Evolutionary conservation across 2,888 invertebrate genomes (phyloP).

Genomic region (Rhagonycha fulva): DNA sequence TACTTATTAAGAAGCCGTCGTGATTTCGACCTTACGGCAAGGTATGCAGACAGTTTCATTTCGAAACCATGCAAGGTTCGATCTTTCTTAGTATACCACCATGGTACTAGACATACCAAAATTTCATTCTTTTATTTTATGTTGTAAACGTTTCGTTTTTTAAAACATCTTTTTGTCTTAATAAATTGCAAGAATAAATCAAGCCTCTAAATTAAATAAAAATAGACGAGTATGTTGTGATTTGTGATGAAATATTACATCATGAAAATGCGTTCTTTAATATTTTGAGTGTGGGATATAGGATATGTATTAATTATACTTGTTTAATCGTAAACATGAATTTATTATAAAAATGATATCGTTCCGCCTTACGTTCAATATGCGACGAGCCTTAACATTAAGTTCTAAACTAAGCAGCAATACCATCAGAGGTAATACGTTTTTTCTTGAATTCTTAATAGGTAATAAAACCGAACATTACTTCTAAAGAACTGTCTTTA

Average conservation of each 20-base stretch:
- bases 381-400: not conserved
- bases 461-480: not conserved
- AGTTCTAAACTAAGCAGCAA: not conserved
- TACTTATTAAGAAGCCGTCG: not conserved
- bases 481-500: not conserved
- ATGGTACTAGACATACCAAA: constrained; percentile 3
- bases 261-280: not conserved
- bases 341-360: not conserved
- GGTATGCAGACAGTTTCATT: constrained; percentile 22
- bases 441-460: not conserved
- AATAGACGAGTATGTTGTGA: not conserved
- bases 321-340: not conserved
- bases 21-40: constrained; percentile 15
- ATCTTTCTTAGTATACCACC: constrained; percentile 10
- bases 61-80: constrained; percentile 11
- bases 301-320: not conserved
- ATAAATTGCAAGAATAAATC: not conserved
- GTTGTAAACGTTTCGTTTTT: not conserved
- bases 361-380: not conserved
- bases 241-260: not conserved
- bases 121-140: not conserved
- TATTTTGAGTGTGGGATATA: not conserved
- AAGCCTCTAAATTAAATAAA: not conserved
- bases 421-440: not conserved
- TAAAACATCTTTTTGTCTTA: not conserved